Conservation (phyloP, 2,888 invertebrate species). For the Stramonita haemastoma region DNA sequence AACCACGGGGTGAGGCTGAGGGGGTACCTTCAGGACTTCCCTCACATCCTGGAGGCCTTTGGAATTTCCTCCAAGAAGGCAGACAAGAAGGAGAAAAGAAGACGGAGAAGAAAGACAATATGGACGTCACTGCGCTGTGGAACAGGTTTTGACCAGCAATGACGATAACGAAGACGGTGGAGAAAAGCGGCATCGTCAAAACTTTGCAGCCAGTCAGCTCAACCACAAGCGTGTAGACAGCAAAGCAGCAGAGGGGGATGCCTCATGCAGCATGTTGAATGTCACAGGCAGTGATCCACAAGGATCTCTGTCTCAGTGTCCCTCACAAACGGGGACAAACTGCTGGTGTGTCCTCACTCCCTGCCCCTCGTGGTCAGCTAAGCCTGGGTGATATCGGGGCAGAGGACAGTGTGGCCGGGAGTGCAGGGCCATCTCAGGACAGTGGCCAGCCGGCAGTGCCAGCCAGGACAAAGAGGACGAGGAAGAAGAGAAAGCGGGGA, state of each 20-base stretch:
- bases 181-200: no score
- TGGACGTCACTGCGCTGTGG: slow-evolving; percentile 14
- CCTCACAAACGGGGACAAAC: neutral
- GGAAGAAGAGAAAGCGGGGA: slow-evolving; percentile 45
- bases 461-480: neutral
- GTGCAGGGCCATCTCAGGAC: neutral
- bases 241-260: neutral
- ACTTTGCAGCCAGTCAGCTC: neutral
- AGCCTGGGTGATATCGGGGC: neutral
- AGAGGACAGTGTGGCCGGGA: neutral
- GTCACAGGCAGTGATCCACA: neutral
- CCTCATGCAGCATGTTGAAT: neutral
- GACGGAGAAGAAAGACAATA: neutral
- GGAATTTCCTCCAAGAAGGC: neutral
- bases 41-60: slow-evolving; percentile 34
- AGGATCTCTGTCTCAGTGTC: neutral
- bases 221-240: no score
- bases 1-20: slow-evolving; percentile 35
- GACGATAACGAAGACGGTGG: neutral
- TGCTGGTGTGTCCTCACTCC: neutral
- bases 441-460: neutral
- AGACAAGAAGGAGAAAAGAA: neutral
- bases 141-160: neutral
- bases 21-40: slow-evolving; percentile 10
- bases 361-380: neutral